phyloP scores from a whole-genome alignment of 30 jellyfish, hydroid and myxozoan species.

The Hydractinia symbiolongicarpus region DNA sequence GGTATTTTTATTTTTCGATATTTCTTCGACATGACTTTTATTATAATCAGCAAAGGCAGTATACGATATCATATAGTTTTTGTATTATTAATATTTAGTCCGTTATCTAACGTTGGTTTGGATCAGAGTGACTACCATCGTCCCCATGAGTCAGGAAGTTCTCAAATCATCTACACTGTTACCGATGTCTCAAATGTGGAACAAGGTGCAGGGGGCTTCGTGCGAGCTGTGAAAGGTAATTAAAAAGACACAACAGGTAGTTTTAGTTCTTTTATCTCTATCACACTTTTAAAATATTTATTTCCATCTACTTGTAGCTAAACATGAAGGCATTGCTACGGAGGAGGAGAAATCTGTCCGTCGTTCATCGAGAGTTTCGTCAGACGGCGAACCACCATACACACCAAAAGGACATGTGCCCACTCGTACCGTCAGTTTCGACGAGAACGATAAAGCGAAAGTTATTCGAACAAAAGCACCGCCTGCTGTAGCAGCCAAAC shows the following conservation, averaged over 20 bases:
- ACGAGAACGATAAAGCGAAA: slow-evolving; percentile 13
- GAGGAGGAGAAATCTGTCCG: slow-evolving; percentile 16
- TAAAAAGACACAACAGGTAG: not conserved
- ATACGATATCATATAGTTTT: no score
- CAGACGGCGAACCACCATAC: not conserved
- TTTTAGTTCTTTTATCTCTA: not conserved
- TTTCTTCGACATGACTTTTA: no score
- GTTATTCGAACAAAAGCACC: slow-evolving; percentile 21
- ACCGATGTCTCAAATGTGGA: slow-evolving; percentile 63
- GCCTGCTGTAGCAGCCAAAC: slow-evolving; percentile 29
- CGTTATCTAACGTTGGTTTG: not conserved
- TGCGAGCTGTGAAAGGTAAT: slow-evolving; percentile 33
- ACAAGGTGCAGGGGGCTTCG: slow-evolving; percentile 89
- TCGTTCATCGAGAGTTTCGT: slow-evolving; percentile 8
- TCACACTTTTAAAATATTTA: not conserved
- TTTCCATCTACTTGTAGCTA: not conserved
- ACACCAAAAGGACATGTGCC: slow-evolving; percentile 48
- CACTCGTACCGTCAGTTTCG: slow-evolving; percentile 27
- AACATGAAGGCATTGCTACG: slow-evolving; percentile 28
- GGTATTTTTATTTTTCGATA: no score
- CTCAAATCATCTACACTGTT: slow-evolving; percentile 34
- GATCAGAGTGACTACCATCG: slow-evolving; percentile 14
- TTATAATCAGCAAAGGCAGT: no score
- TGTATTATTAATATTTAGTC: no score
- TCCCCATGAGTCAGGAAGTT: not conserved